These are phyloP conservation scores for Perithous albicinctus DNA, from an alignment of 2,888 invertebrate genomes.

Conservation along the genomic window DNA sequence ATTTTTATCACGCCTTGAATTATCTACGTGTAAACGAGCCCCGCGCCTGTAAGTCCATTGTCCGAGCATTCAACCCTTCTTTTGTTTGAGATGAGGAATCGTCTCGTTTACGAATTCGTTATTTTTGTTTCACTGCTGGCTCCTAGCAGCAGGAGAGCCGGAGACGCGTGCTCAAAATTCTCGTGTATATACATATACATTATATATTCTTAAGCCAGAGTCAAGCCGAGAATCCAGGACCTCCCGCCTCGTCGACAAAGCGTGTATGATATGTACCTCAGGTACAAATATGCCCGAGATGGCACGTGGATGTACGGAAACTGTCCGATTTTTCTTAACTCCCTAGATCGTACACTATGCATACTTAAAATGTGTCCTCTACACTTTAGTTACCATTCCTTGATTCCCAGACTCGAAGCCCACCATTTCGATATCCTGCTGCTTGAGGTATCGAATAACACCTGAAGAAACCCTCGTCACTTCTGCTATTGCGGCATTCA, in stretches of 20 bases:
- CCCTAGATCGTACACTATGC: slow-evolving; percentile 8
- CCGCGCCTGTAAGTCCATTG: slow-evolving; percentile 73
- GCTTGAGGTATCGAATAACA: slow-evolving; percentile 59
- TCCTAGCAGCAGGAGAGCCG: slow-evolving; percentile 46
- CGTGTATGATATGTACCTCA: slow-evolving; percentile 30
- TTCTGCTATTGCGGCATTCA: slow-evolving; percentile 17
- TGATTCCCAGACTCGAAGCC: slow-evolving; percentile 10
- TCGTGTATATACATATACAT: slow-evolving; percentile 24
- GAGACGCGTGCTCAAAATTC: slow-evolving; percentile 57
- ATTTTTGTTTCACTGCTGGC: slow-evolving; percentile 70
- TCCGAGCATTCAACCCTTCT: slow-evolving; percentile 74
- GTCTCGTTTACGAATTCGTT: slow-evolving; percentile 71
- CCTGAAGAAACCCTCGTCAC: slow-evolving; percentile 61
- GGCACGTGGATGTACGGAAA: slow-evolving; percentile 29
- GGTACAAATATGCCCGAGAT: slow-evolving; percentile 5
- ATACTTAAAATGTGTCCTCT: slow-evolving; percentile 19
- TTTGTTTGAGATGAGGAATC: slow-evolving; percentile 75
- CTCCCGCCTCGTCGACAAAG: slow-evolving; percentile 66
- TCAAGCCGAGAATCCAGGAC: slow-evolving; percentile 50
- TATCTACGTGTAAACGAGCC: slow-evolving; percentile 77
- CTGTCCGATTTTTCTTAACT: slow-evolving; percentile 23
- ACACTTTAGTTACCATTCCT: slow-evolving; percentile 1
- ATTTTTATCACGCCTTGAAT: slow-evolving; percentile 75
- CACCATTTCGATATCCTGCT: slow-evolving; percentile 27
- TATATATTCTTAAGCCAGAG: slow-evolving; percentile 28